Evolutionary conservation across 1,140 invertebrate genomes (phyloP).

Genomic region (Probaryconus sp.): DNA sequence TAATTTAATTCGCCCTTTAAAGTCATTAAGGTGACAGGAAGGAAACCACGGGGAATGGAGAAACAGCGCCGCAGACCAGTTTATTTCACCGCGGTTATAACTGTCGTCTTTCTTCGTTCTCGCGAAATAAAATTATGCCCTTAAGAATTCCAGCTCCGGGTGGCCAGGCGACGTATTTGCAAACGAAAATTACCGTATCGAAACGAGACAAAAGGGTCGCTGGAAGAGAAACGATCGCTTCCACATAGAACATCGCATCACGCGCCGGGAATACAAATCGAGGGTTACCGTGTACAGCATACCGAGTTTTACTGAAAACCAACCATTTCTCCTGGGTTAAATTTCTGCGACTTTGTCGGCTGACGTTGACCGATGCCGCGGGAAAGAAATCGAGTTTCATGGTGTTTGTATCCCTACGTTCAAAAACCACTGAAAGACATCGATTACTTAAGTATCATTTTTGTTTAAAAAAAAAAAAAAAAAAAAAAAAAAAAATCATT

Average conservation of each 20-base stretch:
- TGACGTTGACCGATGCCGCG: conserved; percentile 76
- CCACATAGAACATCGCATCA: conserved; percentile 63
- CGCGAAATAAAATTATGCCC: conserved; percentile 71
- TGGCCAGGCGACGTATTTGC: conserved; percentile 50
- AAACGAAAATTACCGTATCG: conserved; percentile 66
- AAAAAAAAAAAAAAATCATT: no score
- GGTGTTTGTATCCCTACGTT: conserved; percentile 53
- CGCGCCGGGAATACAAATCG: conserved; percentile 72
- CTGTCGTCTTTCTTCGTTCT: conserved; percentile 60
- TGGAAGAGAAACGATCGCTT: conserved; percentile 64
- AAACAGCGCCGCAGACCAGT: conserved; percentile 34
- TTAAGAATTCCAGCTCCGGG: conserved; percentile 49
- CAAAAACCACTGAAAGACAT: conserved; percentile 55
- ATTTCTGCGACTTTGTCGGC: conserved; percentile 72
- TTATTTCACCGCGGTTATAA: conserved; percentile 48
- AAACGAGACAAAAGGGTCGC: conserved; percentile 66
- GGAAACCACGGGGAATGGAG: conserved; percentile 61
- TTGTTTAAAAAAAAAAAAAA: no score
- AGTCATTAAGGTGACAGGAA: conserved; percentile 56
- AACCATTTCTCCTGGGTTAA: conserved; percentile 68
- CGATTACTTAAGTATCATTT: conserved; percentile 17
- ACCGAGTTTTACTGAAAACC: conserved; percentile 51
- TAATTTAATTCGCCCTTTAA: conserved; percentile 73
- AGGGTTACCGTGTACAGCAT: conserved; percentile 64
- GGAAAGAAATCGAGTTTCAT: conserved; percentile 70